A percentile compares a stretch with the other conserved stretches of the same genome.
Conservation (phyloP, 2,888 invertebrate genomes). For the Pheosia gnoma region DNA sequence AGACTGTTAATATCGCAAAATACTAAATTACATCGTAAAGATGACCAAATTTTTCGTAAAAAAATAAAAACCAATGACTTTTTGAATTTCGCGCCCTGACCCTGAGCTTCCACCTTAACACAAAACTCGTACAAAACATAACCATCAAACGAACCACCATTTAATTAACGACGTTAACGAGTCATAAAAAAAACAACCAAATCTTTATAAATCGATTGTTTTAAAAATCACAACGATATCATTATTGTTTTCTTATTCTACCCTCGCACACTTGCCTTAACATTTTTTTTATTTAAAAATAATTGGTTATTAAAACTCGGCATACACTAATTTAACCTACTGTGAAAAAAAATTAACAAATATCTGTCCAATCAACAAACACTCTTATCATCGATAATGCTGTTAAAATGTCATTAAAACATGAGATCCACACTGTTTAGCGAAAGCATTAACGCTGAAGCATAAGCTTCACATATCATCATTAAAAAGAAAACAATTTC, state of each 20-base stretch:
- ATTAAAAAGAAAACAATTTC: background rate
- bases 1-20: no score
- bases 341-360: background rate
- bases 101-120: no score
- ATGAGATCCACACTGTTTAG: constrained; percentile 15
- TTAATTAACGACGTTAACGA: constrained; percentile 26
- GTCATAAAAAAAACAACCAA: constrained; percentile 54
- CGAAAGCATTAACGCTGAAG: background rate
- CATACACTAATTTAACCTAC: constrained; percentile 31
- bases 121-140: constrained; percentile 23
- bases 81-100: no score
- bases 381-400: background rate
- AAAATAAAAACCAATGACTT: no score
- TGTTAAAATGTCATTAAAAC: constrained; percentile 7
- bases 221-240: constrained; percentile 45
- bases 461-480: background rate
- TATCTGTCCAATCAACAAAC: background rate
- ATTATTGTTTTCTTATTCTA: constrained; percentile 30
- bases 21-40: no score
- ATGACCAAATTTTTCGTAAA: no score
- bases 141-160: constrained; percentile 33
- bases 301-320: constrained; percentile 17
- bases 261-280: constrained; percentile 57
- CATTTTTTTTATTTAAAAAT: constrained; percentile 20
- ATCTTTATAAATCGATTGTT: constrained; percentile 40